Percentiles rank a stretch among this genome's conserved stretches.
Evolutionary conservation across 1,140 invertebrate species (phyloP).

Genomic region (Brachionus asplanchnoidis): DNA sequence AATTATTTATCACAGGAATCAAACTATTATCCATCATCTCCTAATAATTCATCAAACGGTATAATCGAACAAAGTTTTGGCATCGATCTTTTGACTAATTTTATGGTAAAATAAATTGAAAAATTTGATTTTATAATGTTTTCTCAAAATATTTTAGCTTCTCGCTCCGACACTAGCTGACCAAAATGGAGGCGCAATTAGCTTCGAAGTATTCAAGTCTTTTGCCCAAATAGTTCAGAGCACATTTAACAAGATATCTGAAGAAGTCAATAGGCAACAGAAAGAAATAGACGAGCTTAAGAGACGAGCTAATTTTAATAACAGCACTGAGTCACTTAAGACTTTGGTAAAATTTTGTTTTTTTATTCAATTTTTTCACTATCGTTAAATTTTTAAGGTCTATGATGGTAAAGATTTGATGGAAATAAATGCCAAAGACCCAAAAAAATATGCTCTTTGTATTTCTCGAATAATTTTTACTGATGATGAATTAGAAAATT

Average conservation of each 20-base stretch:
- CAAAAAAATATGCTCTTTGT: constrained; percentile 19
- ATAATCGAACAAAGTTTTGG: background rate
- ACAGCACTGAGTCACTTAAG: background rate
- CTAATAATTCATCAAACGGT: background rate
- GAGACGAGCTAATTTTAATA: background rate
- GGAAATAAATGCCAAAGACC: constrained; percentile 1
- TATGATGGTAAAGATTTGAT: constrained; percentile 22
- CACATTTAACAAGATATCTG: background rate
- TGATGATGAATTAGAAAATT: constrained; percentile 5
- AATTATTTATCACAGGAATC: background rate
- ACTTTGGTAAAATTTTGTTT: background rate
- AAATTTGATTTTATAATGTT: background rate
- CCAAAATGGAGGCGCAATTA: background rate
- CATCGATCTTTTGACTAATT: background rate
- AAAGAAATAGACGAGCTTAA: background rate
- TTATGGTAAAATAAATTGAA: background rate
- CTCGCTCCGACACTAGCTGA: background rate
- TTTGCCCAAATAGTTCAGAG: background rate
- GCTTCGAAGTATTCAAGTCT: background rate
- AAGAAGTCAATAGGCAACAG: background rate
- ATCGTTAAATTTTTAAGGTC: background rate
- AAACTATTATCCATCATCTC: background rate
- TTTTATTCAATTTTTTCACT: background rate
- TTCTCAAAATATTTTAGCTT: background rate
- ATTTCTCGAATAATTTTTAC: background rate